Conservation (phyloP, 2,888 invertebrate genomes). For the Hirtodrosophila confusa region DNA sequence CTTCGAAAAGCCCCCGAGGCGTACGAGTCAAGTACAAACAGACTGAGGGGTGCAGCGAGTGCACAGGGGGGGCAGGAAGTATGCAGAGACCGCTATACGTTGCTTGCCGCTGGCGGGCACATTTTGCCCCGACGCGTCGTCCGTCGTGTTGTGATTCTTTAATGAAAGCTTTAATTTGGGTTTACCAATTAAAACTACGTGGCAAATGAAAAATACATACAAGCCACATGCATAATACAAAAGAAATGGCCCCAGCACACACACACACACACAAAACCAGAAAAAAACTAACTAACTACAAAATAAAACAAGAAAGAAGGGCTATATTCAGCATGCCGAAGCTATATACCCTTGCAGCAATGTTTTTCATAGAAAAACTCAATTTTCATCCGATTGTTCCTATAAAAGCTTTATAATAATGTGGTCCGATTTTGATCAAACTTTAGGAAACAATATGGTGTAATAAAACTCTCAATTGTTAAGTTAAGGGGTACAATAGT, state of each 20-base stretch:
- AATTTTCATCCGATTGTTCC: too few species aligned
- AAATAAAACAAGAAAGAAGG: too few species aligned
- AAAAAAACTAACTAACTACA: background rate
- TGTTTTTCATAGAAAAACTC: too few species aligned
- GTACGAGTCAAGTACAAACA: slow-evolving; percentile 69
- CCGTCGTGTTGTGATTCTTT: slow-evolving; percentile 75
- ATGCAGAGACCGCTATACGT: slow-evolving; percentile 1
- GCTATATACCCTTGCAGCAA: too few species aligned
- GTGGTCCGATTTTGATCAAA: too few species aligned
- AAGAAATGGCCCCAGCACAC: slow-evolving; percentile 34
- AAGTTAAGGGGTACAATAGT: too few species aligned
- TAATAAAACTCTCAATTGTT: too few species aligned
- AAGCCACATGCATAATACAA: slow-evolving; percentile 51
- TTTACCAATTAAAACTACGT: slow-evolving; percentile 79
- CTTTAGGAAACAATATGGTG: too few species aligned
- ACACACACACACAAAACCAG: slow-evolving; percentile 6
- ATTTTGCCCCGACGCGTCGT: slow-evolving; percentile 44
- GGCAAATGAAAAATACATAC: slow-evolving; percentile 78
- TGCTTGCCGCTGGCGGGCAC: slow-evolving; percentile 43
- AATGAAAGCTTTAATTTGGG: slow-evolving; percentile 81
- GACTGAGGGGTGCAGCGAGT: background rate
- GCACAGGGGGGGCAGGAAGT: background rate
- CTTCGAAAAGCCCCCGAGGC: slow-evolving; percentile 78
- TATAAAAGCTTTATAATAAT: too few species aligned
- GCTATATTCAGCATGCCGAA: too few species aligned